Conservation (phyloP, 2,113 vertebrate species). For the Gila orcuttii region DNA sequence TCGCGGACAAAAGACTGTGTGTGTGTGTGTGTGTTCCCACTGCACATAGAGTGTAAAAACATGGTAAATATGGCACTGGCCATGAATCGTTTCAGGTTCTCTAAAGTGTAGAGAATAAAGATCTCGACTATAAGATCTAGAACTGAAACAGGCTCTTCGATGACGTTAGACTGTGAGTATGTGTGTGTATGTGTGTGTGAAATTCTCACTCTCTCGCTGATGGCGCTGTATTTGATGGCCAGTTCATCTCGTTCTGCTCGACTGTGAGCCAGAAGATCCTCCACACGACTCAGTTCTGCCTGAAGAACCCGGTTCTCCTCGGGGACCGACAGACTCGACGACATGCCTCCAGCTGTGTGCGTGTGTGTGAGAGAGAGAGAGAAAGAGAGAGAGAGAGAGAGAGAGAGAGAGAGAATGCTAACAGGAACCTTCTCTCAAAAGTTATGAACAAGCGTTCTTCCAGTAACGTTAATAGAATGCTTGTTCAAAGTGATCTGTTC, state of each 20-base stretch:
- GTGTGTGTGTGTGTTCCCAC: neutral
- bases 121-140: neutral
- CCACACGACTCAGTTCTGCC: slow-evolving; percentile 87
- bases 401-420: neutral
- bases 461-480: no score
- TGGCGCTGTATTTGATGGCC: slow-evolving; percentile 91
- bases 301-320: slow-evolving; percentile 92
- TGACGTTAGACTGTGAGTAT: neutral
- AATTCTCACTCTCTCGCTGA: slow-evolving; percentile 88
- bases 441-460: no score
- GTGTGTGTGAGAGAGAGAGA: no score
- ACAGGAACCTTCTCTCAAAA: no score
- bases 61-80: no score
- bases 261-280: slow-evolving; percentile 92
- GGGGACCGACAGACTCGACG: slow-evolving; percentile 87
- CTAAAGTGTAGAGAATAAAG: no score
- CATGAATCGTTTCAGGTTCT: no score
- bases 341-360: slow-evolving; percentile 76
- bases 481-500: no score
- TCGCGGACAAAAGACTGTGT: slow-evolving; percentile 24
- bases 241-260: slow-evolving; percentile 91
- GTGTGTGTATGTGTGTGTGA: neutral
- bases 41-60: neutral
- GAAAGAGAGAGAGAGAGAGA: no score
- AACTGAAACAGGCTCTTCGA: neutral